Conservation (phyloP, 2,113 vertebrate genomes). For the Sinocyclocheilus anophthalmus region DNA sequence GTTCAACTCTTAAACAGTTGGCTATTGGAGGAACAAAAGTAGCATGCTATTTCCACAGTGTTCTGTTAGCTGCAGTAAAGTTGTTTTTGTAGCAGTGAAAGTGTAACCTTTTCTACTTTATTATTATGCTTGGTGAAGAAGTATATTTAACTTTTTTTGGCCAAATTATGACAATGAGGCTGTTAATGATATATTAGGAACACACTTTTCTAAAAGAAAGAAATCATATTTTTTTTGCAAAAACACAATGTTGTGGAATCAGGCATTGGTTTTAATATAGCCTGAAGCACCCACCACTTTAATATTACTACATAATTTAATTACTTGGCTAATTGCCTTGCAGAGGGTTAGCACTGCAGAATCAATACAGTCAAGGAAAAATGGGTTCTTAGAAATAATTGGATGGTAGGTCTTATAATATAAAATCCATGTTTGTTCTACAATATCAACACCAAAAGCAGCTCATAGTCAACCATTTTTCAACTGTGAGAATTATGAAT, state of each 20-base stretch:
- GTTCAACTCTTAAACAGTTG: not conserved
- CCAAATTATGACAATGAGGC: no score
- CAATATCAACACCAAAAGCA: not conserved
- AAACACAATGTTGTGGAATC: not conserved
- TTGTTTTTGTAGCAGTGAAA: not conserved
- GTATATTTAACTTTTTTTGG: no score
- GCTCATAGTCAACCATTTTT: conserved; percentile 1
- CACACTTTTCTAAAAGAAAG: no score
- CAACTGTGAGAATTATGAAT: conserved; percentile 2
- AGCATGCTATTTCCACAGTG: not conserved
- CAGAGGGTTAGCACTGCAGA: conserved; percentile 2
- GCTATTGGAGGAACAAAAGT: not conserved
- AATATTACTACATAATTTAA: conserved; percentile 29
- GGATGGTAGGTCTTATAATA: conserved; percentile 7
- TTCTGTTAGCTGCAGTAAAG: not conserved
- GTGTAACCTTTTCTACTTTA: not conserved
- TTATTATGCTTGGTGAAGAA: no score
- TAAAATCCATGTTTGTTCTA: conserved; percentile 32
- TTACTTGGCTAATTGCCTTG: conserved; percentile 34
- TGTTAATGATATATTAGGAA: no score
- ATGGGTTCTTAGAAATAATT: conserved; percentile 31
- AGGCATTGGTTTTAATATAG: not conserved
- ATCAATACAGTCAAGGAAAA: conserved; percentile 8
- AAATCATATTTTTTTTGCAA: not conserved
- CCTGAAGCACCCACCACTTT: conserved; percentile 14